Evolutionary conservation across 2,113 vertebrate genomes (phyloP).

Genomic region (Cisticola juncidis): DNA sequence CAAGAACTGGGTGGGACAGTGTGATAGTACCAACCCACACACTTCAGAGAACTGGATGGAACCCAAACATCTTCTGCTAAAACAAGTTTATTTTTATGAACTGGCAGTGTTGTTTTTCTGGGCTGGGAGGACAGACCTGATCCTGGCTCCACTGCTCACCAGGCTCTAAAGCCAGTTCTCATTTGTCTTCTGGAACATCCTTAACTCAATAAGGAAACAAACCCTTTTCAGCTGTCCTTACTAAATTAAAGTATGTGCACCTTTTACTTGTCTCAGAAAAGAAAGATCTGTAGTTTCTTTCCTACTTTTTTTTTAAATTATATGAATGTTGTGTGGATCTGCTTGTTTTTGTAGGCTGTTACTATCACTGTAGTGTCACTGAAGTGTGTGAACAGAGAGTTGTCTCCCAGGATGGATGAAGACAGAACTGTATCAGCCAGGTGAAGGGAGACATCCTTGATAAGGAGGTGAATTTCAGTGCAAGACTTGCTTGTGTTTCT

Average conservation of each 20-base stretch:
- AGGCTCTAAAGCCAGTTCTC: neutral
- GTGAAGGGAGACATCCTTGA: neutral
- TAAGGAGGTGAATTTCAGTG: neutral
- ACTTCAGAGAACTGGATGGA: neutral
- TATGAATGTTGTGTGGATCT: neutral
- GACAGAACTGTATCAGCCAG: neutral
- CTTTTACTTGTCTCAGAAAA: neutral
- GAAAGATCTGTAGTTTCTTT: neutral
- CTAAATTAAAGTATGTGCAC: neutral
- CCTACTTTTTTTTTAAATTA: neutral
- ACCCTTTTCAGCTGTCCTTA: neutral
- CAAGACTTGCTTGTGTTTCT: neutral
- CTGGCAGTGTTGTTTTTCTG: neutral
- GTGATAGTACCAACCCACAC: neutral
- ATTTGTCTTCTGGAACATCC: neutral
- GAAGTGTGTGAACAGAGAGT: neutral
- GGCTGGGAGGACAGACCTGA: neutral
- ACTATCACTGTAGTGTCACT: fast-evolving
- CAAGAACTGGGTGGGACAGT: neutral
- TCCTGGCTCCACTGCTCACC: neutral
- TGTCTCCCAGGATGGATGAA: neutral
- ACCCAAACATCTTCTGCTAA: slow-evolving; percentile 20
- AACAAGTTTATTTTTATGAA: neutral
- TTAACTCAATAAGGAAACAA: neutral
- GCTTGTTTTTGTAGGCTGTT: neutral